Percentiles rank a stretch among this genome's conserved stretches.
phyloP scores from a whole-genome alignment of 2,113 vertebrate species.

The Nothobranchius furzeri region DNA sequence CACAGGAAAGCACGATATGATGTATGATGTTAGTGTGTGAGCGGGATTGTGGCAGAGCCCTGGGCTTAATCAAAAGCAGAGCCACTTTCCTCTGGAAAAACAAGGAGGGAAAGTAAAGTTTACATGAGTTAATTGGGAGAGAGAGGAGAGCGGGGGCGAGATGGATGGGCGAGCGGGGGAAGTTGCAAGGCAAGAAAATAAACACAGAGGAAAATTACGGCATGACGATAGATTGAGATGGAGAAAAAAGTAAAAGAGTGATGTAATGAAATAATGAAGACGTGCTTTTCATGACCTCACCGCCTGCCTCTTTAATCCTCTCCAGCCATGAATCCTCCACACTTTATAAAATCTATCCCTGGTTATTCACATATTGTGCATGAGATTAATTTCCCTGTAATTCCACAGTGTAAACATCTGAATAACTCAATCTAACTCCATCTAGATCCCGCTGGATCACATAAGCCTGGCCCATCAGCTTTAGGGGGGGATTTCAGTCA shows the following conservation, averaged over 20 bases:
- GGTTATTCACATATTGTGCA: background rate
- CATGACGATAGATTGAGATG: conserved; percentile 48
- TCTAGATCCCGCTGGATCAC: conserved; percentile 59
- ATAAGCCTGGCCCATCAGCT: conserved; percentile 70
- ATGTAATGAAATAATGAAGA: conserved; percentile 64
- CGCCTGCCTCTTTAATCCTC: conserved; percentile 13
- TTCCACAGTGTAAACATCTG: conserved; percentile 10
- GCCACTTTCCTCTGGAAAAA: conserved; percentile 68
- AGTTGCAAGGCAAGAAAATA: conserved; percentile 69
- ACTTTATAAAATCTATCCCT: too few species aligned
- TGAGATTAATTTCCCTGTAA: conserved; percentile 15
- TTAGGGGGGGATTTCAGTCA: conserved; percentile 65
- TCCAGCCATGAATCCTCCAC: background rate
- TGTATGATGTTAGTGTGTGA: conserved; percentile 36
- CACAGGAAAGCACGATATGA: conserved; percentile 33
- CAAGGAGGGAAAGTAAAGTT: conserved; percentile 75
- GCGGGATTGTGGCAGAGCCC: conserved; percentile 49
- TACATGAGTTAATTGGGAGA: conserved; percentile 75
- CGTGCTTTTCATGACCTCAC: conserved; percentile 64
- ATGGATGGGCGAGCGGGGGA: conserved; percentile 60
- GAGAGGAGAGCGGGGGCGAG: conserved; percentile 40
- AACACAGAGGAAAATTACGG: conserved; percentile 61
- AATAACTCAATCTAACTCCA: conserved; percentile 29
- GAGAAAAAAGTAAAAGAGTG: conserved; percentile 26
- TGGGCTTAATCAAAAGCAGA: conserved; percentile 75